Evolutionary conservation across 2,113 vertebrate genomes (phyloP).

Genomic region (Muscicapa adusta): DNA sequence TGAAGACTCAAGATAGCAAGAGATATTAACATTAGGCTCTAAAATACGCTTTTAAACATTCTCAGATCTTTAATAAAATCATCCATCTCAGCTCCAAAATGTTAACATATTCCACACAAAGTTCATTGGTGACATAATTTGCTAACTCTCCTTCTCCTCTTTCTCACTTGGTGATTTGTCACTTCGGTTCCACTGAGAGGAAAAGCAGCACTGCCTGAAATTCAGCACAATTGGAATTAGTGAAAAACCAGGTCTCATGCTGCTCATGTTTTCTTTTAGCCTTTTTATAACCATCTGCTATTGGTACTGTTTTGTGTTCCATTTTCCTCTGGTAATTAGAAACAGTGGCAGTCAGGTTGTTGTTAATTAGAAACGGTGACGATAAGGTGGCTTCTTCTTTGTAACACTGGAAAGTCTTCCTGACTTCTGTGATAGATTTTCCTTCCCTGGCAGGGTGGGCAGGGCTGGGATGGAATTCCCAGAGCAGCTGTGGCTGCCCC

Average conservation of each 20-base stretch:
- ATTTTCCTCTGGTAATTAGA: slow-evolving; percentile 48
- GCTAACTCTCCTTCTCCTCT: slow-evolving; percentile 40
- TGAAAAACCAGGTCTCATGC: slow-evolving; percentile 42
- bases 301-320: not conserved
- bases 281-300: slow-evolving; percentile 62
- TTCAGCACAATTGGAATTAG: slow-evolving; percentile 28
- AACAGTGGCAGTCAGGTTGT: not conserved
- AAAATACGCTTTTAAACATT: not conserved
- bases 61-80: not conserved
- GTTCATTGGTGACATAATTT: slow-evolving; percentile 21
- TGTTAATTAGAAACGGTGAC: slow-evolving; percentile 36
- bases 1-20: not conserved
- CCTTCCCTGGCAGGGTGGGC: not conserved
- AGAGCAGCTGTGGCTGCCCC: not conserved
- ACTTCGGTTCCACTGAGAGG: slow-evolving; percentile 34
- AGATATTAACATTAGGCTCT: not conserved
- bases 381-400: not conserved
- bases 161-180: slow-evolving; percentile 33
- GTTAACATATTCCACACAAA: slow-evolving; percentile 7
- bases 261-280: slow-evolving; percentile 63
- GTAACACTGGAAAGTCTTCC: not conserved
- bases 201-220: slow-evolving; percentile 9
- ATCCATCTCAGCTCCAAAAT: not conserved
- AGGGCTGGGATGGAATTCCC: not conserved
- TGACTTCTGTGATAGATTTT: not conserved